Evolutionary conservation across 1,140 invertebrate genomes (phyloP), one percentile per base, ranked within the genome.

Genomic region (Drosophila mayri): DNA sequence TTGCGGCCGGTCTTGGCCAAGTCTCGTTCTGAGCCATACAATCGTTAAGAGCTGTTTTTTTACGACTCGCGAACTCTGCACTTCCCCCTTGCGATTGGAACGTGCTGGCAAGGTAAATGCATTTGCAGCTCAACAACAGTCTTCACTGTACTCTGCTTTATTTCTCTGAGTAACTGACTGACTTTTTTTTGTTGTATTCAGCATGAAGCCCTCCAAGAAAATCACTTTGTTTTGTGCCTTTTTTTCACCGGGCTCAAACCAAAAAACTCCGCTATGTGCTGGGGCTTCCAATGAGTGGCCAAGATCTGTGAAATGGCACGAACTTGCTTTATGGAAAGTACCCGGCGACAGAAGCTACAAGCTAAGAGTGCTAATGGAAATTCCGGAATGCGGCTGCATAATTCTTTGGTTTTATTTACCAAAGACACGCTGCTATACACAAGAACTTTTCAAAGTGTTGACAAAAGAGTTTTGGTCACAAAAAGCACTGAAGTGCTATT

Each of bases 1-100:
- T 87, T 87, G 66, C 63, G 57, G 57, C 44, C 30, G 75, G 75
- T 71, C 64, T 57, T 71, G 67, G 64, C 66, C 50, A 59, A 20
- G 62, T 60, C 72, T 58, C 55, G 54, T 50, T 57, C 66, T 60
- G 43, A 41, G 52, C 37, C 14, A 22, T 16, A 59, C 66, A 71
- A 60, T 71, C 68, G 66, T 71, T 49, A 72, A 72, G 12, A 50
- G 20, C 22, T 35, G 35, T 49, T 22, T 68, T 57, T 72, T 72
- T 72, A 73, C 54, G 70, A 72, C 66, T 72, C 44, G 52, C 66
- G 10, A 73, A 73, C 70, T 73, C 49, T 67, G 58, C 62, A 25
- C 62, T 62, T 43, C 38, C 38, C 62, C 57, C 32, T 5, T 25
- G 11, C 22, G 47, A 30, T 20, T 60, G 66, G 44, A 60, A 73